phyloP scores from a whole-genome alignment of 2,888 invertebrate genomes.

The Diarsia rubi region DNA sequence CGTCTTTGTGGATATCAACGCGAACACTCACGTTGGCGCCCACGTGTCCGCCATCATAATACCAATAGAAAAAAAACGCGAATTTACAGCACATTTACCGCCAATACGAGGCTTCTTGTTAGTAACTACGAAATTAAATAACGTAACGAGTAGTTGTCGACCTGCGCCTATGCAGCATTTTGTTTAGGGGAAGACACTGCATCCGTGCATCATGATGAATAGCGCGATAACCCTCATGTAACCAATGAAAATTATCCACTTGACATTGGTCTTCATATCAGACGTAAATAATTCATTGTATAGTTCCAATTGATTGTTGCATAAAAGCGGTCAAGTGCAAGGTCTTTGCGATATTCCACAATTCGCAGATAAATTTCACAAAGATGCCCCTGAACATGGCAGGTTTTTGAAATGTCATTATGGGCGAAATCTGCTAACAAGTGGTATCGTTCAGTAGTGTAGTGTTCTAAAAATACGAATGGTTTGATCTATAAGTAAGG shows the following conservation, averaged over 20 bases:
- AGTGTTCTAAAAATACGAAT: conserved; percentile 52
- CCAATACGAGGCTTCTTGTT: conserved; percentile 45
- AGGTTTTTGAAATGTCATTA: conserved; percentile 22
- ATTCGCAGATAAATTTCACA: conserved; percentile 16
- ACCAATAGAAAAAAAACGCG: conserved; percentile 35
- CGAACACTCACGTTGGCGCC: conserved; percentile 35
- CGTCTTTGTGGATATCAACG: conserved; percentile 41
- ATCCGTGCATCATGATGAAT: conserved; percentile 45
- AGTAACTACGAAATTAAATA: conserved; percentile 70
- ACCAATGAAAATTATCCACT: conserved; percentile 65
- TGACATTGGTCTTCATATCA: conserved; percentile 68
- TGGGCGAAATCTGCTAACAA: conserved; percentile 19
- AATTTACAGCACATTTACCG: conserved; percentile 45
- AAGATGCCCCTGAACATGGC: too few species aligned
- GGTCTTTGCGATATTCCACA: conserved; percentile 50
- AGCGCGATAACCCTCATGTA: conserved; percentile 46
- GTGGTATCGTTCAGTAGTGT: conserved; percentile 29
- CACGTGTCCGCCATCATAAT: conserved; percentile 43
- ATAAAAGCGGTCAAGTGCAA: conserved; percentile 67
- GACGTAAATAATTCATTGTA: conserved; percentile 57
- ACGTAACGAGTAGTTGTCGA: conserved; percentile 58
- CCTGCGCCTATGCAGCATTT: conserved; percentile 44
- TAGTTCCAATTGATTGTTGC: conserved; percentile 41
- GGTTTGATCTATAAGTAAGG: conserved; percentile 48
- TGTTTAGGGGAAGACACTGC: conserved; percentile 51